These are phyloP conservation scores for Spongia lamella DNA, from an alignment of 37 sponge, comb jelly and placozoan species.

Conservation along the genomic window DNA sequence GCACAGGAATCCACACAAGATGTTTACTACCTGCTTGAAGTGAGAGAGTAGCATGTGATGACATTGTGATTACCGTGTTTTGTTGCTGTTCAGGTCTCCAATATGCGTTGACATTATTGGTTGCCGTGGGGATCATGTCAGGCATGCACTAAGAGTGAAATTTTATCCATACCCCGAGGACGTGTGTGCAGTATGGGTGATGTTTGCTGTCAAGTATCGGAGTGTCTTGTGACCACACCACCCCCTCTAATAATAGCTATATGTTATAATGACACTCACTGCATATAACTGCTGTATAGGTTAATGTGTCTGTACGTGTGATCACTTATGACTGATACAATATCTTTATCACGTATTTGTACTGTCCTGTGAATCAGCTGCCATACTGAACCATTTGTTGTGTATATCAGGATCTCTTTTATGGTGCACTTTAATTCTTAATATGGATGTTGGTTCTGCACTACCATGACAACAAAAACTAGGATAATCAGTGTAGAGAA, in stretches of 20 bases:
- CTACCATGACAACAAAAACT: too few species aligned
- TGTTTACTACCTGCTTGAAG: conserved; percentile 81
- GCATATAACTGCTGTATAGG: too few species aligned
- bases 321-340: too few species aligned
- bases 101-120: conserved; percentile 87
- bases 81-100: conserved; percentile 69
- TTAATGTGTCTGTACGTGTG: too few species aligned
- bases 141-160: conserved; percentile 77
- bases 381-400: too few species aligned
- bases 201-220: conserved; percentile 91
- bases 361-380: too few species aligned
- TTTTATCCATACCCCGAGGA: conserved; percentile 89
- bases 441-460: too few species aligned
- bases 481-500: too few species aligned
- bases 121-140: conserved; percentile 88
- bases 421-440: too few species aligned
- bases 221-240: conserved; percentile 59
- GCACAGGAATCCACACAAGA: conserved; percentile 61
- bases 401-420: too few species aligned
- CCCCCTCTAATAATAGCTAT: not conserved
- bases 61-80: not conserved
- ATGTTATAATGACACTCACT: too few species aligned
- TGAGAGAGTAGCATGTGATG: conserved; percentile 22
- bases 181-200: conserved; percentile 90
- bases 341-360: too few species aligned